Conservation (phyloP, 2,113 vertebrate genomes). For the Carollia perspicillata region DNA sequence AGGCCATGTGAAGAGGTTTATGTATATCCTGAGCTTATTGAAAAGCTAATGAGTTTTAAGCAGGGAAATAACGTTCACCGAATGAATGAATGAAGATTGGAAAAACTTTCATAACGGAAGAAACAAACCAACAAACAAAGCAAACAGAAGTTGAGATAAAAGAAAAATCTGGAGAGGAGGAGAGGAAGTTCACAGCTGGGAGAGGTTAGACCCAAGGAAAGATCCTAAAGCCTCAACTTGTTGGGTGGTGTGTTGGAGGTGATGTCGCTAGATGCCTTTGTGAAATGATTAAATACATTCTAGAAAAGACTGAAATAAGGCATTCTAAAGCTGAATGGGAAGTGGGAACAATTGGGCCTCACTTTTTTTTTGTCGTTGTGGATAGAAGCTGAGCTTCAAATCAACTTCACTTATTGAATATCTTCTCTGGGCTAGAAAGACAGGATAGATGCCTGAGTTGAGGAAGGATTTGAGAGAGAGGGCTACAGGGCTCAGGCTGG, state of each 20-base stretch:
- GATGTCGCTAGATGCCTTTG: background rate
- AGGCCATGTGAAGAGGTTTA: background rate
- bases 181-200: background rate
- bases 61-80: background rate
- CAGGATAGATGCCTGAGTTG: background rate
- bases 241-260: background rate
- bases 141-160: background rate
- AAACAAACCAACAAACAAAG: background rate
- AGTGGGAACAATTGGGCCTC: background rate
- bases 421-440: background rate
- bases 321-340: background rate
- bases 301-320: background rate
- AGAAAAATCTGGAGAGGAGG: background rate
- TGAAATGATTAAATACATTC: background rate
- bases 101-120: background rate
- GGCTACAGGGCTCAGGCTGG: background rate
- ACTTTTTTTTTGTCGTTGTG: background rate
- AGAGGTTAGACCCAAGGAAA: background rate
- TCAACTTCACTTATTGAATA: background rate
- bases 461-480: background rate
- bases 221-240: fast-evolving
- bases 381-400: background rate
- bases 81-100: background rate
- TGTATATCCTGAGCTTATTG: background rate
- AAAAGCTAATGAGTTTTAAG: background rate